Conservation (phyloP, 2,888 invertebrate genomes). For the Plutella xylostella region DNA sequence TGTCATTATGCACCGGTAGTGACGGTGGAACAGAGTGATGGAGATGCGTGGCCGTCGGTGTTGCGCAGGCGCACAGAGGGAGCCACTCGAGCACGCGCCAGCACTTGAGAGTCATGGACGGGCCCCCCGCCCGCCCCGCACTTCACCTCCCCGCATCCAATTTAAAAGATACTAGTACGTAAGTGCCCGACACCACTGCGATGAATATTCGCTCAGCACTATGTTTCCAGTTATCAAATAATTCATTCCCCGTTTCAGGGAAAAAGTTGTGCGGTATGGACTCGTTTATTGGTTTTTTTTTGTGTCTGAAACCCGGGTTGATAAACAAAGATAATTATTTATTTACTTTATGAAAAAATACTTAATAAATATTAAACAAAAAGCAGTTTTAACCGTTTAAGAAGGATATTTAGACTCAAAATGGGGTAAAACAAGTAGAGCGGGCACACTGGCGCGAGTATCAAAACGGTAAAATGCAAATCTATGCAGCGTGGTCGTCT, state of each 20-base stretch:
- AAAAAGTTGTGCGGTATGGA: too few relatives aligned
- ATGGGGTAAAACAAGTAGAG: too few relatives aligned
- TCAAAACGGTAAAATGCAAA: slow-evolving; percentile 69
- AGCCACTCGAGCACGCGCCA: slow-evolving; percentile 62
- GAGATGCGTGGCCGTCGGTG: slow-evolving; percentile 18
- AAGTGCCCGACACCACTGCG: slow-evolving; percentile 40
- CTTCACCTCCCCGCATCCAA: slow-evolving; percentile 41
- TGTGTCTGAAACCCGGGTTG: too few relatives aligned
- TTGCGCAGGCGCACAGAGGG: slow-evolving; percentile 49
- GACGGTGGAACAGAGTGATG: background rate
- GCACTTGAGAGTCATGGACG: slow-evolving; percentile 53
- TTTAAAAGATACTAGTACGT: slow-evolving; percentile 63
- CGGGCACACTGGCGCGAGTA: too few relatives aligned
- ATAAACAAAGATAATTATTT: too few relatives aligned
- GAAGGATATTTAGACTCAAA: too few relatives aligned
- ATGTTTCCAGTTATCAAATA: too few relatives aligned
- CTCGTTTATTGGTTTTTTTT: too few relatives aligned
- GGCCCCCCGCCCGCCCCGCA: slow-evolving; percentile 23
- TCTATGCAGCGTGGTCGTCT: slow-evolving; percentile 64
- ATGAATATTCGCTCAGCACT: slow-evolving; percentile 68
- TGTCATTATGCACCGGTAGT: background rate
- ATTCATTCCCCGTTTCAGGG: too few relatives aligned
- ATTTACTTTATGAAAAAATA: too few relatives aligned
- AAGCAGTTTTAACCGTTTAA: too few relatives aligned
- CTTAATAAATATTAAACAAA: too few relatives aligned